Conservation (phyloP, 2,888 invertebrate genomes). For the Priocnemis perturbator region DNA sequence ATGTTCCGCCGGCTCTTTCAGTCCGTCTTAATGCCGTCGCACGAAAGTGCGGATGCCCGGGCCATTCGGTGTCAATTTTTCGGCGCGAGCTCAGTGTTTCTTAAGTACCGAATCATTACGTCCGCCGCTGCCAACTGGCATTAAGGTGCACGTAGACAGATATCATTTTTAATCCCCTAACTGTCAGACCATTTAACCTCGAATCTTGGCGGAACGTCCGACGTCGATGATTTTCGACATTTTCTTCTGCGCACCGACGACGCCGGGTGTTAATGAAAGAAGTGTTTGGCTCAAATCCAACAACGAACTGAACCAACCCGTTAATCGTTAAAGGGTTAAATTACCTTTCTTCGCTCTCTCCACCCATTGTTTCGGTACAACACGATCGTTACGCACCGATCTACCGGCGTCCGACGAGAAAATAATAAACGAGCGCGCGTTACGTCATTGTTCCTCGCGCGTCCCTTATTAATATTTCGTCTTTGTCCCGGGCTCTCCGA, state of each 20-base stretch:
- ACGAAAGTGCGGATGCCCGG: slow-evolving; percentile 45
- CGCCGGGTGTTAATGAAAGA: no score
- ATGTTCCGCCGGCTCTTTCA: slow-evolving; percentile 41
- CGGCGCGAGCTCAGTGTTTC: slow-evolving; percentile 12
- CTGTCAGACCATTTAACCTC: not conserved
- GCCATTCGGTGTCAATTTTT: slow-evolving; percentile 52
- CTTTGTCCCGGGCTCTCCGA: no score
- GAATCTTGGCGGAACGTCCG: slow-evolving; percentile 8
- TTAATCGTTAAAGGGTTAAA: no score
- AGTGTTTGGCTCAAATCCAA: no score
- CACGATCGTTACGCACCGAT: no score
- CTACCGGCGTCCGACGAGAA: no score
- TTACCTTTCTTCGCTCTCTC: not conserved
- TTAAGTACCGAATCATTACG: slow-evolving; percentile 12
- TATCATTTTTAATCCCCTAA: not conserved
- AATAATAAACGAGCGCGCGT: no score
- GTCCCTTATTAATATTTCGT: no score
- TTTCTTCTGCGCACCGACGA: no score
- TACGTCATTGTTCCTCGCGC: no score
- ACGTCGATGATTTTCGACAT: no score
- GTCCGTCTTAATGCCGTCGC: slow-evolving; percentile 45
- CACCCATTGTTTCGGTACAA: not conserved
- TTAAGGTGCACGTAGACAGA: slow-evolving; percentile 13
- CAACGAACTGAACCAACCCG: no score
- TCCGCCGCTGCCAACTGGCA: slow-evolving; percentile 16